These are phyloP conservation scores for Lacanobia wlatinum DNA, from an alignment of 2,888 invertebrate species.

Conservation along the genomic window DNA sequence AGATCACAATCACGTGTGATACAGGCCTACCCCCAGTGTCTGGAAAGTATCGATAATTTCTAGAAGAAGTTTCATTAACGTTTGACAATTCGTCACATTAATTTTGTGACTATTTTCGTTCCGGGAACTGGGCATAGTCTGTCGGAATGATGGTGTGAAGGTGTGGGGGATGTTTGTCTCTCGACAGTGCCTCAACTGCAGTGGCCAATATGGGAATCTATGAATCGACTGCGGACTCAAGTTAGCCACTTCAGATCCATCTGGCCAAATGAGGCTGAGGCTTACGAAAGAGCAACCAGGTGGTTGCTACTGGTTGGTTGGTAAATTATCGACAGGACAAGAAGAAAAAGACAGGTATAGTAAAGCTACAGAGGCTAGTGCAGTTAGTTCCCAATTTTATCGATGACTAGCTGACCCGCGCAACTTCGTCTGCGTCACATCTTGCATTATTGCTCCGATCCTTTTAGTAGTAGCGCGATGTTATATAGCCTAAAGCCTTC, in stretches of 20 bases:
- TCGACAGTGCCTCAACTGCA: background rate
- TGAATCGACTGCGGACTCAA: too few relatives aligned
- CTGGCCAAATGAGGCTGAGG: too few relatives aligned
- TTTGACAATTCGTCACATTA: background rate
- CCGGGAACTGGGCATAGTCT: background rate
- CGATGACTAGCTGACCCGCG: background rate
- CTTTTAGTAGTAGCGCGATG: too few relatives aligned
- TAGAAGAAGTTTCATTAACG: too few relatives aligned
- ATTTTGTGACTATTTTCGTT: background rate
- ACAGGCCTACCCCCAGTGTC: background rate
- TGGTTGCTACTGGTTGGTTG: too few relatives aligned
- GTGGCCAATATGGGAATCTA: too few relatives aligned
- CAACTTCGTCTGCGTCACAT: too few relatives aligned
- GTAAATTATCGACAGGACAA: too few relatives aligned
- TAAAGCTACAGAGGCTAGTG: background rate
- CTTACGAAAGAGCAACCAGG: too few relatives aligned
- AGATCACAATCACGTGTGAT: slow-evolving; percentile 20
- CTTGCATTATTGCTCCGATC: too few relatives aligned
- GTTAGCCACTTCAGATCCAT: too few relatives aligned
- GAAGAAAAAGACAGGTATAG: background rate
- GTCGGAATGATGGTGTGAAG: background rate
- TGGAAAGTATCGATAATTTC: background rate
- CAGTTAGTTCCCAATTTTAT: background rate
- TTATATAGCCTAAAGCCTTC: too few relatives aligned
- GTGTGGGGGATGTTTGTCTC: background rate